A percentile compares a stretch with the other conserved stretches of the same genome.
Conservation (phyloP, 2,888 invertebrate species). For the Mongoloraphidia duomilia region DNA sequence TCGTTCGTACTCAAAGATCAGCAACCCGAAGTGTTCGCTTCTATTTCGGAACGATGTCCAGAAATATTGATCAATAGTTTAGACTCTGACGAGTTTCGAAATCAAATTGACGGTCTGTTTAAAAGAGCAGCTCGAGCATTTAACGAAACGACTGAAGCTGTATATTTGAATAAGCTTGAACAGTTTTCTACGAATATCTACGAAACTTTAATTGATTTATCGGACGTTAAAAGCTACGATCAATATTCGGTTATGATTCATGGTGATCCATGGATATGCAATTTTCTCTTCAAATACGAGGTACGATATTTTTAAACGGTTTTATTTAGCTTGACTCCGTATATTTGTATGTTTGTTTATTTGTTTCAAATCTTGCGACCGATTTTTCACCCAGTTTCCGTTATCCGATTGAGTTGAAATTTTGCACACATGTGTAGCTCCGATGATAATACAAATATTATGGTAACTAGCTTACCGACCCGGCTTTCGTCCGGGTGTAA, state of each 20-base stretch:
- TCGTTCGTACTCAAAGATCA: constrained; percentile 20
- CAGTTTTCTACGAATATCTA: constrained; percentile 7
- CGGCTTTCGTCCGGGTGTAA: too few species aligned
- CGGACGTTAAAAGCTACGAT: constrained; percentile 10
- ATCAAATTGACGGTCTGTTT: neutral
- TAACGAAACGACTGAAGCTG: constrained; percentile 7
- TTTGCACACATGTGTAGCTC: too few species aligned
- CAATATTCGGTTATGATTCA: constrained; percentile 18
- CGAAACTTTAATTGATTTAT: constrained; percentile 1
- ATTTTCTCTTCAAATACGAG: constrained; percentile 19
- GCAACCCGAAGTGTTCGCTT: constrained; percentile 16
- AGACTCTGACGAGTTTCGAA: neutral
- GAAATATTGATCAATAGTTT: constrained; percentile 12
- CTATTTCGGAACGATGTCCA: constrained; percentile 10
- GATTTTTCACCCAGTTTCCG: too few species aligned
- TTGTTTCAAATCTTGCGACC: too few species aligned
- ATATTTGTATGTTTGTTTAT: too few species aligned
- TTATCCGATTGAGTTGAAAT: too few species aligned
- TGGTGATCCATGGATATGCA: constrained; percentile 19
- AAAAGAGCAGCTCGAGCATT: constrained; percentile 10
- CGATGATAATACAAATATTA: too few species aligned
- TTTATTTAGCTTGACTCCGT: too few species aligned
- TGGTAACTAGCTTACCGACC: too few species aligned
- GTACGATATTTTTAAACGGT: constrained; percentile 1
- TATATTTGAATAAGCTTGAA: constrained; percentile 9